Percentiles rank a stretch among this genome's conserved stretches.
Evolutionary conservation across 2,113 vertebrate genomes (phyloP).

Genomic region (Melanerpes formicivorus): DNA sequence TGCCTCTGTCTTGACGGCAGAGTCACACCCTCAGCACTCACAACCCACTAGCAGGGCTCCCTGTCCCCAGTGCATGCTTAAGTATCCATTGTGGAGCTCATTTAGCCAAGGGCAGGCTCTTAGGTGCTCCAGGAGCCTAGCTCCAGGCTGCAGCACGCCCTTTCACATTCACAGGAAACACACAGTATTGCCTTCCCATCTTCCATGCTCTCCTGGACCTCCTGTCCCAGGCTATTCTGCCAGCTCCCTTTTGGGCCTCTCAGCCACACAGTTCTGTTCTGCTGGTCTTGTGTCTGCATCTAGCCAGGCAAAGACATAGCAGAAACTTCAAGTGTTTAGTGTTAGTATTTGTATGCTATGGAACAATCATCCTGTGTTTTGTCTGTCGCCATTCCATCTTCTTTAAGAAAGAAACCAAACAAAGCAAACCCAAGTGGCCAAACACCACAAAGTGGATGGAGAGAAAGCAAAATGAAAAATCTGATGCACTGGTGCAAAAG

Average conservation of each 20-base stretch:
- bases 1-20: not conserved
- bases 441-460: not conserved
- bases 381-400: not conserved
- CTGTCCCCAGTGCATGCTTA: rapidly evolving
- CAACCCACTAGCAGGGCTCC: not conserved
- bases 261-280: rapidly evolving
- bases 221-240: not conserved
- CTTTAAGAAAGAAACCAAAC: not conserved
- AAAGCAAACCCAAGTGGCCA: not conserved
- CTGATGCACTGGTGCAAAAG: not conserved
- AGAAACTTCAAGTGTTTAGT: not conserved
- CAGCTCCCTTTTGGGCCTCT: not conserved
- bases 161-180: not conserved
- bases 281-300: not conserved
- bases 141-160: not conserved
- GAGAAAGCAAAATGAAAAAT: not conserved
- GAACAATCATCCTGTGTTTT: not conserved
- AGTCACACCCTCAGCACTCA: not conserved
- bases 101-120: not conserved
- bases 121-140: not conserved
- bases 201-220: not conserved
- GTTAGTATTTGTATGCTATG: rapidly evolving
- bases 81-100: not conserved
- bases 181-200: rapidly evolving
- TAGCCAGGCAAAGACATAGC: no score